Evolutionary conservation across 2,888 invertebrate species (phyloP).

Genomic region (Laothoe populi): DNA sequence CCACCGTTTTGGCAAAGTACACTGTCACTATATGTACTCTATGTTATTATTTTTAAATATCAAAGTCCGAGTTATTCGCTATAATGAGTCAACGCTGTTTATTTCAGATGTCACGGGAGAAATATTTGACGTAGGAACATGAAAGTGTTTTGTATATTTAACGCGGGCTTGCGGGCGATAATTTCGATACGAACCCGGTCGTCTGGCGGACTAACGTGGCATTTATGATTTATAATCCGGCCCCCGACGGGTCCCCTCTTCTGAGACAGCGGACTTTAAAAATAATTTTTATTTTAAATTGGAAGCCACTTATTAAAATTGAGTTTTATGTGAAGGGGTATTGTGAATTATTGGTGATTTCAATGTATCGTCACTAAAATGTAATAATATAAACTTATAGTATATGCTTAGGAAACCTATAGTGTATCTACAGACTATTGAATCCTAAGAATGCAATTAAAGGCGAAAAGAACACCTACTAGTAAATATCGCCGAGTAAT

Average conservation of each 20-base stretch:
- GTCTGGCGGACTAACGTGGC: conserved; percentile 72
- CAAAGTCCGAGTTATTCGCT: conserved; percentile 38
- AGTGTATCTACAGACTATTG: too few relatives aligned
- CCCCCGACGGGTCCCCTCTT: conserved; percentile 72
- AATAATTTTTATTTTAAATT: conserved; percentile 80
- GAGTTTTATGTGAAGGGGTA: conserved; percentile 66
- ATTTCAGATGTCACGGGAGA: conserved; percentile 64
- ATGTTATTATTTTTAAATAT: not conserved
- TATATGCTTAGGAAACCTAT: not conserved
- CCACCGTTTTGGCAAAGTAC: too few relatives aligned
- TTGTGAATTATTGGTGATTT: conserved; percentile 55
- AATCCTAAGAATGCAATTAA: too few relatives aligned
- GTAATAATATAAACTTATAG: not conserved
- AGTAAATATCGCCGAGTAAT: conserved; percentile 5
- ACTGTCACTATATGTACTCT: too few relatives aligned
- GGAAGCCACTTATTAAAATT: conserved; percentile 74
- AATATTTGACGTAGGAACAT: conserved; percentile 76
- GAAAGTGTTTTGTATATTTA: conserved; percentile 80
- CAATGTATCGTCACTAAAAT: not conserved
- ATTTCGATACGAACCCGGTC: conserved; percentile 72
- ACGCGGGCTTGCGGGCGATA: conserved; percentile 73
- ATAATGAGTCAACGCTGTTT: conserved; percentile 68
- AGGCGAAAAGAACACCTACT: too few relatives aligned
- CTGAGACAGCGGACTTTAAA: conserved; percentile 72
- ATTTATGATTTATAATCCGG: conserved; percentile 82